These are phyloP conservation scores for Gila orcuttii DNA, from an alignment of 2,113 vertebrate genomes.

Conservation along the genomic window DNA sequence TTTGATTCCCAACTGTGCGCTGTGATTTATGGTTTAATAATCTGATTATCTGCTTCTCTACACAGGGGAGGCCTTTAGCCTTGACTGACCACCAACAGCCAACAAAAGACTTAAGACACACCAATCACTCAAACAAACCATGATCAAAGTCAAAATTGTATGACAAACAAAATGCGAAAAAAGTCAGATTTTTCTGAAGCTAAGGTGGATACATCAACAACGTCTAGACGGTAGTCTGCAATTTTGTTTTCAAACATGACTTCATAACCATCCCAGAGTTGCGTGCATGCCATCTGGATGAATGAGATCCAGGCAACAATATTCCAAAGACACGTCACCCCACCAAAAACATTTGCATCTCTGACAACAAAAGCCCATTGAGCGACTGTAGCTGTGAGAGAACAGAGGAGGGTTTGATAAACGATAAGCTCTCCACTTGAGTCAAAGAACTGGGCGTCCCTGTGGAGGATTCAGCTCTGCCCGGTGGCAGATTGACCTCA, in stretches of 20 bases:
- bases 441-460: slow-evolving; percentile 57
- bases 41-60: slow-evolving; percentile 26
- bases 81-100: background rate
- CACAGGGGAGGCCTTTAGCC: background rate
- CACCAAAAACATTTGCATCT: slow-evolving; percentile 71
- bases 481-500: slow-evolving; percentile 23
- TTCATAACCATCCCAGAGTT: background rate
- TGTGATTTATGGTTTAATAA: slow-evolving; percentile 35
- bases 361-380: slow-evolving; percentile 70
- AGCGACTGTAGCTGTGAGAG: slow-evolving; percentile 62
- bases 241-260: slow-evolving; percentile 20
- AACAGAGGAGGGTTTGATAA: slow-evolving; percentile 64
- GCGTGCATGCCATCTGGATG: slow-evolving; percentile 52
- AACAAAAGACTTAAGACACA: background rate
- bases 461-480: slow-evolving; percentile 40
- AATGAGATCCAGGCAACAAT: slow-evolving; percentile 64
- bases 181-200: background rate
- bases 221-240: background rate
- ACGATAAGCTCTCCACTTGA: slow-evolving; percentile 52
- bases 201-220: background rate
- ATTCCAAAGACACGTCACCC: slow-evolving; percentile 64
- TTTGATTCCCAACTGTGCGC: background rate
- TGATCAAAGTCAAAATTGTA: background rate
- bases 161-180: background rate
- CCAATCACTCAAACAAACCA: background rate